Percentiles rank a stretch among this genome's conserved stretches.
These are phyloP conservation scores for Meganola albula DNA, from an alignment of 2,888 invertebrate genomes.

Conservation along the genomic window DNA sequence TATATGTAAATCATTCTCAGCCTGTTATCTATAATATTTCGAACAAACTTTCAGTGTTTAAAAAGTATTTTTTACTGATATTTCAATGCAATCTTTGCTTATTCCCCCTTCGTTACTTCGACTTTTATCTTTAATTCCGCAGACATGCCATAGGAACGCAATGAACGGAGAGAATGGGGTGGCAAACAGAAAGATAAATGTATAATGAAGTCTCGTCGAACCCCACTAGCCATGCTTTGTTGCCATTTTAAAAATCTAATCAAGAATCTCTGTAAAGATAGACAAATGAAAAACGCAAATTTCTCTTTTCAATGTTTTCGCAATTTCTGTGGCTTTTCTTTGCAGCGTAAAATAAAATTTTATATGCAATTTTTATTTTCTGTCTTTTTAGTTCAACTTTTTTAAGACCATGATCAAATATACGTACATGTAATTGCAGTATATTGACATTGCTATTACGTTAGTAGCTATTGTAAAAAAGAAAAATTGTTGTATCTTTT, in stretches of 20 bases:
- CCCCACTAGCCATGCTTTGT: conserved; percentile 43
- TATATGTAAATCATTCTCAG: conserved; percentile 50
- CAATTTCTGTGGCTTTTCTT: not conserved
- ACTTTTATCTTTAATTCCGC: conserved; percentile 56
- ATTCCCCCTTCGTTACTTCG: conserved; percentile 49
- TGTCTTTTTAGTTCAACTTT: not conserved
- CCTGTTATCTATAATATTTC: conserved; percentile 46
- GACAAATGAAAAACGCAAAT: conserved; percentile 23
- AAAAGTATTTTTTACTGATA: conserved; percentile 40
- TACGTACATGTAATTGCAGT: too few species aligned
- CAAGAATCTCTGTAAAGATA: conserved; percentile 40
- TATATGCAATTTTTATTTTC: not conserved
- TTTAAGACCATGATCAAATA: not conserved
- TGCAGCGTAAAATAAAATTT: not conserved
- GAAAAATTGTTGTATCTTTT: too few species aligned
- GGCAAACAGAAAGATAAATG: conserved; percentile 46
- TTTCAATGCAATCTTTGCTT: conserved; percentile 51
- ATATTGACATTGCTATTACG: too few species aligned
- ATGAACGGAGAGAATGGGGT: conserved; percentile 45
- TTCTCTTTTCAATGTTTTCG: not conserved
- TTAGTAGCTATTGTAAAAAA: too few species aligned
- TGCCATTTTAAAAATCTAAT: conserved; percentile 54
- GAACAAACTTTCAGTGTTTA: conserved; percentile 37
- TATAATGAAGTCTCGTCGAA: conserved; percentile 54
- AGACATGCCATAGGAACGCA: conserved; percentile 50